These are phyloP conservation scores for Percopsis omiscomaycus DNA, from an alignment of 2,797 vertebrate species.

Conservation along the genomic window DNA sequence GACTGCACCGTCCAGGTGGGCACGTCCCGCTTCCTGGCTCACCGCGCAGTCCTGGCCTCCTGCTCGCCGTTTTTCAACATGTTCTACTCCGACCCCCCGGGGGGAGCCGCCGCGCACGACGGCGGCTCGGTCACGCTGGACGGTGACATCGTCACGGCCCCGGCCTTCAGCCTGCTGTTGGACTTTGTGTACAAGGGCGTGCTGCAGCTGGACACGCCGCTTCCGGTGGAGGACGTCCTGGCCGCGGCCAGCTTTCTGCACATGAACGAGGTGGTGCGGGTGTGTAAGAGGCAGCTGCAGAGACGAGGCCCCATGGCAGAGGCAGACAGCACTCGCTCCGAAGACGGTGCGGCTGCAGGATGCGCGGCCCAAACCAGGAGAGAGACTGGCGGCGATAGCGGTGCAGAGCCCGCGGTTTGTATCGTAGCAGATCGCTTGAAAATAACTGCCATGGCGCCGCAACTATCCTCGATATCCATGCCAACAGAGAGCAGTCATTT, in stretches of 20 bases:
- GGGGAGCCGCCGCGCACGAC: constrained; percentile 63
- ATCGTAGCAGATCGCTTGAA: constrained; percentile 40
- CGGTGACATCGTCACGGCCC: constrained; percentile 90
- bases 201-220: constrained; percentile 80
- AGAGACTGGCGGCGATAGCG: constrained; percentile 19
- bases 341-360: constrained; percentile 68
- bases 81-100: constrained; percentile 87
- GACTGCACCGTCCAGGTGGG: constrained; percentile 92
- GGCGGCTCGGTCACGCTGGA: constrained; percentile 83
- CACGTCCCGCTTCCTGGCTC: constrained; percentile 85
- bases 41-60: constrained; percentile 89
- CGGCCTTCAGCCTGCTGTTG: constrained; percentile 88
- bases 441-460: constrained; percentile 28
- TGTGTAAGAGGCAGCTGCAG: constrained; percentile 89
- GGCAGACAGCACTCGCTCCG: constrained; percentile 91
- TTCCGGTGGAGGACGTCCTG: constrained; percentile 89
- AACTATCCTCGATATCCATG: constrained; percentile 34
- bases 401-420: constrained; percentile 23
- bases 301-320: constrained; percentile 85
- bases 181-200: constrained; percentile 94
- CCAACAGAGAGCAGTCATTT: constrained; percentile 41
- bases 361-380: constrained; percentile 39
- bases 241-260: constrained; percentile 95
- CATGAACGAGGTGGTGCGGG: constrained; percentile 95
- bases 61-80: constrained; percentile 96